Base-by-base conservation (phyloP, 2,113 vertebrate species). In the Otocyon megalotis region DNA sequence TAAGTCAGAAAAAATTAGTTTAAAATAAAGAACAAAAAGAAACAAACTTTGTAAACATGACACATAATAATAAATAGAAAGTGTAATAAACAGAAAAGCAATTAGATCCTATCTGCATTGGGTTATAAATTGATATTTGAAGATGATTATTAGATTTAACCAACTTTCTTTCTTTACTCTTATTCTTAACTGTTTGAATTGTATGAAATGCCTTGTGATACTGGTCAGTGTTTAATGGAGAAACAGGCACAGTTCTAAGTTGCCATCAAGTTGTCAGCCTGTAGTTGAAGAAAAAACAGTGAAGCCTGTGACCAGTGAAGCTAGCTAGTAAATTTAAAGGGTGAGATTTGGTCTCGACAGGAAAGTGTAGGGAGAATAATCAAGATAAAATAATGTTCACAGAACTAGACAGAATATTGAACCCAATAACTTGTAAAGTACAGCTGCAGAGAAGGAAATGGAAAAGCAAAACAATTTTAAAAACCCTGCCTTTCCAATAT, bases 381-480 rank as follows among this genome's bases (percentile, higher is more conserved):
- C 28, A 30, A 87, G 84, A 72, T 56, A 80, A 91, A 87, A 81
- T 35, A 67, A 62, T 62, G n/a, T 93, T 81, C 63, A 90, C 19
- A 77, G 53, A 93, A 77, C 53, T 13, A 6, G 56, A 90, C 72
- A 53, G 50, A 85, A 65, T 90, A 97, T 65, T n/a, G 62, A 96
- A 19, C 87, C 30, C 12, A 26, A 56, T 74, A 69, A 89, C 72
- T 65, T 94, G 28, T 65, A 89, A 96, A 96, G 79, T 54, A 19
- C 11, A 92, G 19, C 28, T 88, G 77, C 53, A 90, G 80, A 93
- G 65, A 92, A n/a, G 24, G 19, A 88, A 97, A 80, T 92, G 28
- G 77, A 76, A 96, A 94, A 80, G 53, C 67, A 58, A 84, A 96
- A 43, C 22, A n/a, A 87, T 79, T 79, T 79, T n/a, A 58, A 60